Evolutionary conservation across 2,888 invertebrate genomes (phyloP).

Genomic region (Melikaiella ostensackeni): DNA sequence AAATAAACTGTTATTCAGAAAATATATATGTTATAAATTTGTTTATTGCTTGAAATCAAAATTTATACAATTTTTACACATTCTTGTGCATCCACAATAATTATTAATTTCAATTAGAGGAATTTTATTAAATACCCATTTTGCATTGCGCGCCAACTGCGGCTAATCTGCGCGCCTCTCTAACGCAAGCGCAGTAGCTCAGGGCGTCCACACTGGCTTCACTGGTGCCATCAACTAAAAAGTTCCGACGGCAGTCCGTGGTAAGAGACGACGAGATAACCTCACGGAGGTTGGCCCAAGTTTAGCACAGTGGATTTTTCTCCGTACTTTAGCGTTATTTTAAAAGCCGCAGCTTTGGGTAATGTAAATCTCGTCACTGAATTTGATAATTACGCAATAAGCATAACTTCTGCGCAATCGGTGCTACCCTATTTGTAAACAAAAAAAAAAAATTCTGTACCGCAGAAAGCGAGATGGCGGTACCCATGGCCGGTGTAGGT

Average conservation of each 20-base stretch:
- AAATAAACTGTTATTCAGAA: too few species aligned
- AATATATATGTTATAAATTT: too few species aligned
- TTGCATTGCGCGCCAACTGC: too few species aligned
- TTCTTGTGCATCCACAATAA: too few species aligned
- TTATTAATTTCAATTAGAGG: too few species aligned
- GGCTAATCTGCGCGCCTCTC: too few species aligned
- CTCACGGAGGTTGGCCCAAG: conserved; percentile 70
- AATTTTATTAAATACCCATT: too few species aligned
- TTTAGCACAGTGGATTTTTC: conserved; percentile 65
- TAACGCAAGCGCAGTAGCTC: too few species aligned
- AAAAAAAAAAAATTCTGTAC: conserved; percentile 65
- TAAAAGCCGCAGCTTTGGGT: conserved; percentile 50
- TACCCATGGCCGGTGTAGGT: conserved; percentile 94
- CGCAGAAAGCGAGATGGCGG: conserved; percentile 83
- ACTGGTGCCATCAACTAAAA: too few species aligned
- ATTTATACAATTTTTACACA: too few species aligned
- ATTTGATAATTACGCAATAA: conserved; percentile 48
- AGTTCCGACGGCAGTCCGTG: conserved; percentile 53
- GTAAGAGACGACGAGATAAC: conserved; percentile 65
- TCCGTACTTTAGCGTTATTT: conserved; percentile 59
- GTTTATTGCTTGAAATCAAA: too few species aligned
- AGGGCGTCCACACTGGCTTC: too few species aligned
- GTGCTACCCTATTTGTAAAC: conserved; percentile 49
- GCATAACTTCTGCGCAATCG: conserved; percentile 46
- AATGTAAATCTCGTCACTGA: conserved; percentile 54